Conservation (phyloP, 2,888 invertebrate genomes). For the Aelia acuminata region DNA sequence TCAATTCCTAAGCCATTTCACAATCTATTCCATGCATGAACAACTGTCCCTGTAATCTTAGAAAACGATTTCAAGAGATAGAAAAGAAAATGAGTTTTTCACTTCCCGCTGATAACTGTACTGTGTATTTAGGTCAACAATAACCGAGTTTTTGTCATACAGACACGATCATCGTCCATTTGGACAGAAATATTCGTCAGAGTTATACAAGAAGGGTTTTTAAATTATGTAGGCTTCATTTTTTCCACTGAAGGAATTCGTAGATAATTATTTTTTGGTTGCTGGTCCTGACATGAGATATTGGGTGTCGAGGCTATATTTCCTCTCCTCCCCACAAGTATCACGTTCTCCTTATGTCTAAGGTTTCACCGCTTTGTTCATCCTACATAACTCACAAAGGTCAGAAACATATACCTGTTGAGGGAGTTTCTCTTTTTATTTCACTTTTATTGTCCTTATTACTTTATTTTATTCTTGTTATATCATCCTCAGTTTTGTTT, state of each 20-base stretch:
- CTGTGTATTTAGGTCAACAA: not conserved
- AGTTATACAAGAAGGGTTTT: not conserved
- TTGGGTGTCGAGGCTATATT: constrained; percentile 44
- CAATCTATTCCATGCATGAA: not conserved
- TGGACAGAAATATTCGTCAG: not conserved
- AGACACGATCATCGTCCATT: not conserved
- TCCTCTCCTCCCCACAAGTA: constrained; percentile 45
- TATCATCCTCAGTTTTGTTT: not conserved
- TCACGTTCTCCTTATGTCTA: constrained; percentile 33
- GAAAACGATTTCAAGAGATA: not conserved
- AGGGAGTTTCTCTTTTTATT: not conserved
- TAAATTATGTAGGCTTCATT: constrained; percentile 41
- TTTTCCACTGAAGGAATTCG: constrained; percentile 11
- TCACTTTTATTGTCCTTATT: not conserved
- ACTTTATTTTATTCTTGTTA: not conserved
- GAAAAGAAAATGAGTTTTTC: not conserved
- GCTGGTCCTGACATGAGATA: constrained; percentile 41
- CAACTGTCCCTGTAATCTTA: not conserved
- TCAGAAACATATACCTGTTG: constrained; percentile 43
- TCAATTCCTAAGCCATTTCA: not conserved
- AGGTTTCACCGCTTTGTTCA: constrained; percentile 50
- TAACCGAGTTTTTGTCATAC: not conserved
- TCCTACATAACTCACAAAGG: constrained; percentile 26
- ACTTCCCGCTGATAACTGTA: not conserved
- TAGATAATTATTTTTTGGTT: constrained; percentile 49